A percentile compares a stretch with the other conserved stretches of the same genome.
Conservation (phyloP, 1,140 invertebrate genomes). For the Drosophila azteca region DNA sequence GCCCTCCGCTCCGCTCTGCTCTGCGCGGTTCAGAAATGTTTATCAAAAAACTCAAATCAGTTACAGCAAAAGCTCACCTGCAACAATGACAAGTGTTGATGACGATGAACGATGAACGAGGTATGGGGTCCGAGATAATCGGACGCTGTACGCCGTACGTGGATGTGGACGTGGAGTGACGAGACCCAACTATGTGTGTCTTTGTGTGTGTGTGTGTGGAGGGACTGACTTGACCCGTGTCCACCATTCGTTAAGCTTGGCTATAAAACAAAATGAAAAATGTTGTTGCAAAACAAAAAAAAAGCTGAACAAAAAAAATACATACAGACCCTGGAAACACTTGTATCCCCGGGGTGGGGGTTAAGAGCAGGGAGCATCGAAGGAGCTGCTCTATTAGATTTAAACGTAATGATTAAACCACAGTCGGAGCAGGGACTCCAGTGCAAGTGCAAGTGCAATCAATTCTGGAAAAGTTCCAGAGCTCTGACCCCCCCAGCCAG, state of each 20-base stretch:
- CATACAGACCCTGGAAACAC: slow-evolving; percentile 21
- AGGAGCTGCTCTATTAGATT: slow-evolving; percentile 63
- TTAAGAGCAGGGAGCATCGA: no score
- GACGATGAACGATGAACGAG: slow-evolving; percentile 32
- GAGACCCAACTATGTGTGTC: slow-evolving; percentile 24
- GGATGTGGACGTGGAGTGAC: slow-evolving; percentile 23
- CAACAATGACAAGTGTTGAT: slow-evolving; percentile 76
- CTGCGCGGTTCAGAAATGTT: slow-evolving; percentile 41
- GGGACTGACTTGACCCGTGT: slow-evolving; percentile 62
- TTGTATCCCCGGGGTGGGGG: slow-evolving; percentile 23
- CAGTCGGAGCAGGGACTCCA: slow-evolving; percentile 13
- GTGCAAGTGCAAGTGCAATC: slow-evolving; percentile 58
- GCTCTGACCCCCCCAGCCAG: slow-evolving; percentile 28
- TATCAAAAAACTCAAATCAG: slow-evolving; percentile 74
- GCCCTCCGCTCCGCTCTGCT: slow-evolving; percentile 16
- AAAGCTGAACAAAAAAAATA: slow-evolving; percentile 1
- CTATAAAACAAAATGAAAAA: slow-evolving; percentile 79
- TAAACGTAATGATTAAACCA: slow-evolving; percentile 78
- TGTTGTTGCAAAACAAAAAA: slow-evolving; percentile 67
- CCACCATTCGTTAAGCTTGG: slow-evolving; percentile 38
- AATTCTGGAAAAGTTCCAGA: slow-evolving; percentile 63
- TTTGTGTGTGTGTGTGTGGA: slow-evolving; percentile 25
- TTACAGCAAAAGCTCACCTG: slow-evolving; percentile 66
- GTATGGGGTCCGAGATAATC: slow-evolving; percentile 39
- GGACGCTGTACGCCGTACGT: slow-evolving; percentile 4